phyloP scores from a whole-genome alignment of 64 coral and sea anemone genomes.

The Pachyseris speciosa region DNA sequence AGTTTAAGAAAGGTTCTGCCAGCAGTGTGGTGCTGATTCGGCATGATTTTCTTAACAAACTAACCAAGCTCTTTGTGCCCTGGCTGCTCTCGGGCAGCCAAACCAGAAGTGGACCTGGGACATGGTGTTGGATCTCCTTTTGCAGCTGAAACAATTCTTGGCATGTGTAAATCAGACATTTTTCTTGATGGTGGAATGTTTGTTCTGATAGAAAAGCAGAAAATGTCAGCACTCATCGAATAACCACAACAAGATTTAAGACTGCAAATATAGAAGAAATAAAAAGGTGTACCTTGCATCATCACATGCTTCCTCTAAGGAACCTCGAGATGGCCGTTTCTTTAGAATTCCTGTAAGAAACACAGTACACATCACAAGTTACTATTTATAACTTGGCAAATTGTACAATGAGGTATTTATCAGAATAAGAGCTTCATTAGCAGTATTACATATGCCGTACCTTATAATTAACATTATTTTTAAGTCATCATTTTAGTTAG shows the following conservation, averaged over 20 bases:
- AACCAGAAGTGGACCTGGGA: neutral
- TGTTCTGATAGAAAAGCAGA: neutral
- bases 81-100: neutral
- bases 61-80: neutral
- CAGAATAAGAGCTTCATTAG: too few relatives aligned
- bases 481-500: too few relatives aligned
- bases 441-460: too few relatives aligned
- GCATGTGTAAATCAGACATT: conserved; percentile 1
- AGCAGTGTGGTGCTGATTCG: too few relatives aligned
- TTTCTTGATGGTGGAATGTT: neutral
- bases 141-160: neutral
- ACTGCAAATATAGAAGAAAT: neutral
- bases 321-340: conserved; percentile 2
- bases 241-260: neutral
- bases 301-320: neutral
- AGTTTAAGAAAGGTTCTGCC: too few relatives aligned
- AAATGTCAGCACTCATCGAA: neutral
- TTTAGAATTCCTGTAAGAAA: neutral
- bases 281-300: neutral
- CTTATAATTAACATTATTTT: too few relatives aligned
- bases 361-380: too few relatives aligned
- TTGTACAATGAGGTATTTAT: too few relatives aligned
- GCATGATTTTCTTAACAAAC: too few relatives aligned
- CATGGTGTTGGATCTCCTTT: neutral
- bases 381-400: too few relatives aligned